Conservation (phyloP, 2,113 vertebrate species). For the Ascaphus truei region DNA sequence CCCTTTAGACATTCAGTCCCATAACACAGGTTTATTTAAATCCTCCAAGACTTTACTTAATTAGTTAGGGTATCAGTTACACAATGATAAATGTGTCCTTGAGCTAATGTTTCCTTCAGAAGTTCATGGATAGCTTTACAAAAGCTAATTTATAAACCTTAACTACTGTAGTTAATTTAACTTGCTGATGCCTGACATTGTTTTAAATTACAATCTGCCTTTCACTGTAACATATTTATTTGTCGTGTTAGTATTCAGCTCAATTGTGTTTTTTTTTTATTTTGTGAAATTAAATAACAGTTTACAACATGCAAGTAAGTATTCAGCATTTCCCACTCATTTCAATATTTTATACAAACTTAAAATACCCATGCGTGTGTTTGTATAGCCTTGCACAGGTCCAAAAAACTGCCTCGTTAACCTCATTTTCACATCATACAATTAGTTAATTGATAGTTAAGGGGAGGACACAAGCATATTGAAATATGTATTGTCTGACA, state of each 20-base stretch:
- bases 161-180: slow-evolving; percentile 54
- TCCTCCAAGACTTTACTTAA: slow-evolving; percentile 7
- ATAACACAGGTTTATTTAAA: slow-evolving; percentile 24
- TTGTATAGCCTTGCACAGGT: too few species aligned
- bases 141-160: slow-evolving; percentile 53
- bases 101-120: slow-evolving; percentile 41
- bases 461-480: too few species aligned
- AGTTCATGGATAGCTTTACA: slow-evolving; percentile 42
- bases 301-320: too few species aligned
- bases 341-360: too few species aligned
- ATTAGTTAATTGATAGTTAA: too few species aligned
- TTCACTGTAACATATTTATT: neutral
- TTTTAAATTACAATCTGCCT: slow-evolving; percentile 37
- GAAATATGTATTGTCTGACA: too few species aligned
- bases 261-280: neutral
- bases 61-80: slow-evolving; percentile 43
- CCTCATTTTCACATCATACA: too few species aligned
- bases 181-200: slow-evolving; percentile 44
- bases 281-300: neutral
- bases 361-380: too few species aligned
- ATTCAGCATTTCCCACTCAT: too few species aligned
- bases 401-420: too few species aligned
- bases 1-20: neutral
- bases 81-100: slow-evolving; percentile 45
- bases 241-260: neutral